A percentile compares a stretch with the other conserved stretches of the same genome.
phyloP scores from a whole-genome alignment of 2,797 vertebrate genomes.

The Acipenser oxyrinchus region DNA sequence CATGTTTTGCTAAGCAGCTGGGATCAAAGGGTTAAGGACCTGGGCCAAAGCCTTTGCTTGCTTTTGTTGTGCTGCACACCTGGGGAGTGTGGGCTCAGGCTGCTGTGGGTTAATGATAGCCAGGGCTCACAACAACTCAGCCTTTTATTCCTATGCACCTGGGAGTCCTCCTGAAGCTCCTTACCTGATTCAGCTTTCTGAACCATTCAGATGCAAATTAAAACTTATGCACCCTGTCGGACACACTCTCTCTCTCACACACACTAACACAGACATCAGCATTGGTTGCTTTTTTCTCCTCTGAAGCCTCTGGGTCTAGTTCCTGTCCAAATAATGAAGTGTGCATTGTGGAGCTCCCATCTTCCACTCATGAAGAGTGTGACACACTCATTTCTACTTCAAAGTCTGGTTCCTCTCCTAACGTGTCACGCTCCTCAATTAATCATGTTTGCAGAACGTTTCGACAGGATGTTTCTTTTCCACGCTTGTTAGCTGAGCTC shows the following conservation, averaged over 20 bases:
- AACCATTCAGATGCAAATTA: slow-evolving; percentile 20
- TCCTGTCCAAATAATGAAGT: neutral
- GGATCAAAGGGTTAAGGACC: slow-evolving; percentile 4
- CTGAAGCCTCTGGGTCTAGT: slow-evolving; percentile 27
- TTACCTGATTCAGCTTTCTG: slow-evolving; percentile 2
- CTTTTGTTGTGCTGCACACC: slow-evolving; percentile 1
- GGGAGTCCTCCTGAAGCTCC: slow-evolving; percentile 6
- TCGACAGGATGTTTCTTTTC: slow-evolving; percentile 22
- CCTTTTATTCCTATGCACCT: slow-evolving; percentile 10
- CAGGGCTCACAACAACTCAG: slow-evolving; percentile 4
- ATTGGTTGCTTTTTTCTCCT: slow-evolving; percentile 10
- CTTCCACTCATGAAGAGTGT: neutral
- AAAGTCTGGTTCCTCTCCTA: slow-evolving; percentile 7
- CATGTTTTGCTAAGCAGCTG: slow-evolving; percentile 1
- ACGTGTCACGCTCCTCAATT: slow-evolving; percentile 3
- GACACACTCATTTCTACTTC: slow-evolving; percentile 15
- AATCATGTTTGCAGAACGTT: slow-evolving; percentile 1
- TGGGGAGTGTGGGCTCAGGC: slow-evolving; percentile 4
- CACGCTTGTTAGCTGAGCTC: slow-evolving; percentile 10
- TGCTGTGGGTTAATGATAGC: slow-evolving; percentile 2
- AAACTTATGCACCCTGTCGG: neutral
- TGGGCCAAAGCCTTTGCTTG: neutral
- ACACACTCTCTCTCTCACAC: slow-evolving; percentile 1
- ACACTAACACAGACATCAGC: slow-evolving; percentile 12
- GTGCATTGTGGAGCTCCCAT: slow-evolving; percentile 1